Evolutionary conservation across 2,797 vertebrate genomes (phyloP).

Genomic region (Babyrousa celebensis): DNA sequence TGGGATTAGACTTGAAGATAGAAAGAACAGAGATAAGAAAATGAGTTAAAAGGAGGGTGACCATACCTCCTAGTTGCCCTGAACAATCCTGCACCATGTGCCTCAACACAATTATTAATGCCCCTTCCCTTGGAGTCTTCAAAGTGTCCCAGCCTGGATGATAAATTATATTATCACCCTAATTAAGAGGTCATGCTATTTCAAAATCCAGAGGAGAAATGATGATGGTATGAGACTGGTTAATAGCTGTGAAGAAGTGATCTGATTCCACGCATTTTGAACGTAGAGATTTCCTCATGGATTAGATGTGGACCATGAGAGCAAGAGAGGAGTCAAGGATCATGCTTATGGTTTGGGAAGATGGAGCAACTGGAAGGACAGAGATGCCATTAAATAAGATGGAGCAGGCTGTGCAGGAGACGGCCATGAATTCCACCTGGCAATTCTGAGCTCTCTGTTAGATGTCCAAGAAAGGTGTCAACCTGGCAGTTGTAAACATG

Average conservation of each 20-base stretch:
- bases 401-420: background rate
- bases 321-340: background rate
- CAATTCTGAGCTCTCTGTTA: background rate
- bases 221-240: background rate
- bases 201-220: background rate
- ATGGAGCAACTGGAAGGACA: background rate
- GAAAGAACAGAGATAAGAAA: background rate
- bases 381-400: background rate
- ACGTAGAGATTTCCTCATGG: background rate
- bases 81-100: background rate
- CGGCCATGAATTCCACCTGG: background rate
- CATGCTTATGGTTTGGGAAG: background rate
- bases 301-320: background rate
- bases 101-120: background rate
- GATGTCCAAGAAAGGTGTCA: background rate
- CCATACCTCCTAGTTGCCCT: background rate
- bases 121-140: background rate
- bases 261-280: background rate
- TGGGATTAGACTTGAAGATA: background rate
- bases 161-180: slow-evolving; percentile 1
- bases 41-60: background rate
- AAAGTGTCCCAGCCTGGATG: background rate
- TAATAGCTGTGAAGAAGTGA: background rate
- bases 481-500: background rate
- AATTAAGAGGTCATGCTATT: background rate